Evolutionary conservation across 1,140 invertebrate species (phyloP).

Genomic region (Cydia strobilella): DNA sequence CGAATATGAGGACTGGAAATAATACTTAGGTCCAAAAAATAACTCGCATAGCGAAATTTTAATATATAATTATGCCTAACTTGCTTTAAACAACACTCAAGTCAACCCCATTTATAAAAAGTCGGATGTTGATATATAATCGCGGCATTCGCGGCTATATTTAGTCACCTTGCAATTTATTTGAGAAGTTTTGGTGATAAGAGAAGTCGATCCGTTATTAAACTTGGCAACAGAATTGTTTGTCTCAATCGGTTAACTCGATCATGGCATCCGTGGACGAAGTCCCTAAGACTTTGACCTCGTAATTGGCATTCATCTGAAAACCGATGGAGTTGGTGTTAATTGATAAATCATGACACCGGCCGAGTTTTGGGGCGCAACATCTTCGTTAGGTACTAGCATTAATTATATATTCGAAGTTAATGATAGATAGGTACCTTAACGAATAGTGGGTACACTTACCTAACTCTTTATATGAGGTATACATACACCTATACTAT

Average conservation of each 20-base stretch:
- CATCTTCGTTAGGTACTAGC: conserved; percentile 31
- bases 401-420: neutral
- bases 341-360: conserved; percentile 66
- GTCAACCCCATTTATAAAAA: neutral
- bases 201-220: neutral
- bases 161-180: neutral
- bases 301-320: conserved; percentile 64
- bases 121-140: neutral
- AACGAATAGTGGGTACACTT: neutral
- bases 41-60: too few relatives aligned
- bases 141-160: neutral
- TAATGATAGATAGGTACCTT: neutral
- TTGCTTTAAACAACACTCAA: neutral
- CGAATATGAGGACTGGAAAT: too few relatives aligned
- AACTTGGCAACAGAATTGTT: neutral
- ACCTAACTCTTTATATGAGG: conserved; percentile 26
- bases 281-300: conserved; percentile 52
- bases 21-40: too few relatives aligned
- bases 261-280: neutral
- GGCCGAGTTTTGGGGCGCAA: conserved; percentile 28
- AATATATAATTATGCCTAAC: too few relatives aligned
- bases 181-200: neutral
- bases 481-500: conserved; percentile 11
- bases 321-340: conserved; percentile 64
- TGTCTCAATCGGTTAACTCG: neutral